Evolutionary conservation across 2,113 vertebrate species (phyloP), one percentile per base, ranked within the genome.

Genomic region (Burhinus oedicnemus): DNA sequence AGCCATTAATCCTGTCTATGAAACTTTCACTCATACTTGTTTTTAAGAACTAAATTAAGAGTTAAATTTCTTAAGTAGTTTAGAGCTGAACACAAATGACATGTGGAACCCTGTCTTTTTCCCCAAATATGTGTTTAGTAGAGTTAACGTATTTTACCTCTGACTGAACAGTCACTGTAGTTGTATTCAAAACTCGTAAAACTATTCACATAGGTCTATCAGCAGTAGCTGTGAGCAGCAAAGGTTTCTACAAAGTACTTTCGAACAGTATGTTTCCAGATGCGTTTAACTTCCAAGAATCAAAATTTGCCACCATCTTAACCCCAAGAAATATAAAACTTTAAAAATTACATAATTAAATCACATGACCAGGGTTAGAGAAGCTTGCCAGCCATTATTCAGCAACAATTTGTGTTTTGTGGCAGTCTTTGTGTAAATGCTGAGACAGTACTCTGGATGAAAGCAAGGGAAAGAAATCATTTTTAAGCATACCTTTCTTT

Each of bases 401-500:
- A 91, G 29, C n/a, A 82, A 32, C 22, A 55, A 27, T 84, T 16
- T 75, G 27, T 34, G 27, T 29, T 95, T 74, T 77, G n/a, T 71
- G 65, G 34, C 36, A 65, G 29, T 19, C 19, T 66, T 42, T 75
- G 21, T 32, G 22, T 34, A 74, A 76, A 83, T 26, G 57, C 8
- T 77, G 55, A 83, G 30, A 27, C 2, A 60, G 6, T 29, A 42
- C 20, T 66, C 20, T 83, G 52, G 7, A 80, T 45, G 26, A 81
- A 81, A 77, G 15, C 40, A 84, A 84, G n/a, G 22, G 8, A 23
- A 55, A 23, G 8, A 92, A 85, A 65, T 8, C 0, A 80, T 82
- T 89, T 90, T 91, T 80, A 95, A 91, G 11, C 61, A 47, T 95
- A 98, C 96, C 97, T 98, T 97, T 98, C 96, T 95, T 98, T 96